These are phyloP conservation scores for Tenualosa thibaudeaui DNA, from an alignment of 2,797 vertebrate genomes.

Conservation along the genomic window DNA sequence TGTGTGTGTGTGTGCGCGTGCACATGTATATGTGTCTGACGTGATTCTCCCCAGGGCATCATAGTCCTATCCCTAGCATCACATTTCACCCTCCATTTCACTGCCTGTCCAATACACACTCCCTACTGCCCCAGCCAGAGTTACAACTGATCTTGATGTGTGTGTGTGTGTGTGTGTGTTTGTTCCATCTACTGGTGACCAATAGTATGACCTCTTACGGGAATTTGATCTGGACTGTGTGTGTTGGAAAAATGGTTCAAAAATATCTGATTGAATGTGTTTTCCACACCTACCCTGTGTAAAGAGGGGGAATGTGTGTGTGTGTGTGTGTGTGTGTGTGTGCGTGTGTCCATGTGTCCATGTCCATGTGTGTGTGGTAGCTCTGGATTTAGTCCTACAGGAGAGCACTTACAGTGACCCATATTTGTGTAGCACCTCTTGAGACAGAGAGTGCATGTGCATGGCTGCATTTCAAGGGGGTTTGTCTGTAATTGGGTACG, in stretches of 20 bases:
- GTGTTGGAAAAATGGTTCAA: not conserved
- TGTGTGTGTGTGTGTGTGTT: not conserved
- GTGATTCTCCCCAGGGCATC: constrained; percentile 2
- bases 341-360: not conserved
- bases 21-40: not conserved
- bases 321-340: not conserved
- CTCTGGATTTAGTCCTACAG: constrained; percentile 38
- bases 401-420: constrained; percentile 54
- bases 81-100: constrained; percentile 22
- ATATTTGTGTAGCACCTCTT: constrained; percentile 37
- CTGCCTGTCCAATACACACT: not conserved
- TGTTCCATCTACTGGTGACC: not conserved
- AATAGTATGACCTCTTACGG: not conserved
- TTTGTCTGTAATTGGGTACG: not conserved
- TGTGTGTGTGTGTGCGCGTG: constrained; percentile 14
- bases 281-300: not conserved
- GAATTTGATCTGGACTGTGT: not conserved
- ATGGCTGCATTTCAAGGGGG: not conserved
- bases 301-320: not conserved
- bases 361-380: not conserved
- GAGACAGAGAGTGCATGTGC: not conserved
- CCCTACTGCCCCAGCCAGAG: not conserved
- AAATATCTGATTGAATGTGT: not conserved
- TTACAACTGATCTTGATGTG: not conserved
- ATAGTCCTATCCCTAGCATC: constrained; percentile 6